Base-by-base conservation (phyloP, 2,113 vertebrate genomes). In the Canis aureus region DNA sequence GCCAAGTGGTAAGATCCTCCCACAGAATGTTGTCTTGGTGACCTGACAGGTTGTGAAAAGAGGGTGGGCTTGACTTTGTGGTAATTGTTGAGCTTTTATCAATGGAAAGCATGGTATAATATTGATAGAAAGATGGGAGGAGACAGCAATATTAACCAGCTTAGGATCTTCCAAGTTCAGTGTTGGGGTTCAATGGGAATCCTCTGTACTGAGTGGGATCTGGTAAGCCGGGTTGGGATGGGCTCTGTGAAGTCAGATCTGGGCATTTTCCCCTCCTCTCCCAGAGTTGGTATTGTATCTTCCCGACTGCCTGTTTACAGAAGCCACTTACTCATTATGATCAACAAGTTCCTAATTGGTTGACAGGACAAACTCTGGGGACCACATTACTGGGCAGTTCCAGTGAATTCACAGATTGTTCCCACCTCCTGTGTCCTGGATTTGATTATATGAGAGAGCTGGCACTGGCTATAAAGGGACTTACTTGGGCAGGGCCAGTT, bases 21-120 rank as follows among this genome's bases (percentile, higher is more conserved):
- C 43, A 51, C 3, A 43, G 71, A 84, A 64, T 73, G 2, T 76
- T 87, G 53, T 85, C 71, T 74, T 57, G n/a, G 53, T 27, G 57
- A 86, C 59, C 79, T 84, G 38, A 67, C 15, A 93, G 13, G 49
- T 27, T 84, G 59, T 92, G 43, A 38, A 93, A 97, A 69, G 43
- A 27, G 9, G 11, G 6, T 81, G 23, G 11, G 2, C 27, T 91
- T 93, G 55, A 64, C 55, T 90, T 96, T 22, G 7, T 78, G 62
- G 73, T 51, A 92, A 19, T 87, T 87, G 22, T 67, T 95, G 74
- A 87, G 43, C 62, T 90, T 59, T 62, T 57, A 78, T 16, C 20
- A 27, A 80, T 51, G 64, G 55, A 67, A 90, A 79, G 66, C n/a
- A 20, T 64, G 43, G 15, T 73, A 25, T 35, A 15, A 29, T 43